Evolutionary conservation across 2,797 vertebrate genomes (phyloP).

Genomic region (Tamandua tetradactyla): DNA sequence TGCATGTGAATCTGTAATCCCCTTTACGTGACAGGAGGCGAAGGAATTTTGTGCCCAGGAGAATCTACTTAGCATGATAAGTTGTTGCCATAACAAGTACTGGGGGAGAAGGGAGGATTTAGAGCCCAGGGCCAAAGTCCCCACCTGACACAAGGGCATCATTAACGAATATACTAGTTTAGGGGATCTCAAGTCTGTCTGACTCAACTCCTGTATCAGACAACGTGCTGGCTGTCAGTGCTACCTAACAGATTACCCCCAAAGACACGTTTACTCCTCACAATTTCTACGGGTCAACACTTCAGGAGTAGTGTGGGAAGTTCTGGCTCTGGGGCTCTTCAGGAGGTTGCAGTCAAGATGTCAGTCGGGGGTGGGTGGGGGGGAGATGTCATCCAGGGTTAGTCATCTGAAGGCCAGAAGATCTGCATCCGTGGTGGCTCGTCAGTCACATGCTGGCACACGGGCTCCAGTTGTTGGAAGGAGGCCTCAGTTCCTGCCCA

Average conservation of each 20-base stretch:
- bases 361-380: too few relatives aligned
- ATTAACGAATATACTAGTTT: neutral
- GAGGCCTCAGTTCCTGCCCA: too few relatives aligned
- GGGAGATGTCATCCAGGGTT: neutral
- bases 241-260: neutral
- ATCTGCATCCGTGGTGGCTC: neutral
- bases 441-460: neutral
- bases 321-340: too few relatives aligned
- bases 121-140: neutral
- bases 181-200: neutral
- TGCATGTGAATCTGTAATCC: neutral
- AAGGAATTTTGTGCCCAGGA: neutral
- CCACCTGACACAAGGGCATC: neutral
- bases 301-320: too few relatives aligned
- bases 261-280: neutral
- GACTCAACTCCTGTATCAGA: neutral
- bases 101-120: neutral
- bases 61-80: neutral
- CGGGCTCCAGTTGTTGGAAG: neutral
- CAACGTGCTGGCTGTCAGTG: neutral
- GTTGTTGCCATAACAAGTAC: neutral
- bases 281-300: neutral
- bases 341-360: neutral
- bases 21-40: neutral
- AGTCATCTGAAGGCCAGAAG: neutral